Base-by-base conservation (phyloP, 2,797 vertebrate genomes). In the Sphaeramia orbicularis region DNA sequence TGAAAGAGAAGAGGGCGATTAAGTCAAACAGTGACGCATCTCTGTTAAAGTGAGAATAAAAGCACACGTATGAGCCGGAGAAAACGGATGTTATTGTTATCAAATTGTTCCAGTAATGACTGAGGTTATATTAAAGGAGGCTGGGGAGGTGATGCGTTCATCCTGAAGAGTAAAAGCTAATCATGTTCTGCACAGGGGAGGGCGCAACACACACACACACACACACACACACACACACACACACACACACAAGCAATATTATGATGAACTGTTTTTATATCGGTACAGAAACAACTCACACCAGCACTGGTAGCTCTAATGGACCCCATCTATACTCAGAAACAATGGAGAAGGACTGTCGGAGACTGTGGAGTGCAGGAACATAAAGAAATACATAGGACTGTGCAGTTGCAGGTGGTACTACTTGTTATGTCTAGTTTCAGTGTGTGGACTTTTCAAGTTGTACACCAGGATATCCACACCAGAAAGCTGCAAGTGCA, bases 111-210 rank as follows among this genome's bases (percentile, higher is more conserved):
- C 65, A 67, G 41, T 70, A 66, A 76, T 74, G 72, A 84, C 60
- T 62, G 63, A 48, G 59, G 83, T 81, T 68, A 64, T 56, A 58
- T 38, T 50, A 42, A 81, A 63, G 48, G 35, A 37, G 50, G 35
- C 37, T 42, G 56, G 66, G 24, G 56, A 64, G 24, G 54, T 63
- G 38, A 83, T 63, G 71, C 80, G 51, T 81, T 84, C 56, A 83
- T 43, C 62, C 16, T 56, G 62, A 79, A 75, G 32, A 66, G 65
- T 75, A 73, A 78, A 77, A 81, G 63, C 65, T 78, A 76, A 86
- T 83, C 58, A 79, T 74, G 47, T 65, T 65, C 56, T 74, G 62
- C 42, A 71, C 44, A 38, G 60, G 48, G 21, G 41, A 67, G 57
- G 36, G 15, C 47, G 55, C 32, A 63, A 52, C 27, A 48, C 19